Conservation (phyloP, 1,140 invertebrate genomes). For the Saxidomus purpurata region DNA sequence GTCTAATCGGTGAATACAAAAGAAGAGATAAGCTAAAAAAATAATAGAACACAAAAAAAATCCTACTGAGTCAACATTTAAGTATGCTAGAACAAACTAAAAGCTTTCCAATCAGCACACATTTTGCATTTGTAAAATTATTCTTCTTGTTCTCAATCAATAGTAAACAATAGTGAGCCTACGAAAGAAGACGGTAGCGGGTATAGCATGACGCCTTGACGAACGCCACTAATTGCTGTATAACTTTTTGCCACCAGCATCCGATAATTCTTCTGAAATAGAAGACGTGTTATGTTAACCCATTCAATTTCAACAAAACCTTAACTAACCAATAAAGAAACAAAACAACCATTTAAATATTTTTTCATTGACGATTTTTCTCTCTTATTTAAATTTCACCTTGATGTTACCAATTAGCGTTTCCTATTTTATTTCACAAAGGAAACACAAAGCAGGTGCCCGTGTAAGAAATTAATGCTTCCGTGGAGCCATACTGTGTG, state of each 20-base stretch:
- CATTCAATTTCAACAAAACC: conserved; percentile 36
- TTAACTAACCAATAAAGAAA: conserved; percentile 61
- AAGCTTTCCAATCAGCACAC: neutral
- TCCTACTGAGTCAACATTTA: neutral
- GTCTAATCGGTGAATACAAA: neutral
- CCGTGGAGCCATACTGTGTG: conserved; percentile 31
- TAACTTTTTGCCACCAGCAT: conserved; percentile 43
- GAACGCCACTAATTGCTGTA: conserved; percentile 46
- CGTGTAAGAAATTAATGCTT: conserved; percentile 61
- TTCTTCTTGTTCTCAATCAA: conserved; percentile 1
- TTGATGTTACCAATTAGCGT: conserved; percentile 63
- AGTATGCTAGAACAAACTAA: no score
- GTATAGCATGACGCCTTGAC: conserved; percentile 23
- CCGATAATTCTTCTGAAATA: conserved; percentile 28
- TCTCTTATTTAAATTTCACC: conserved; percentile 19
- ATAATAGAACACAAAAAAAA: neutral
- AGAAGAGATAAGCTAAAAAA: no score
- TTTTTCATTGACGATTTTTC: conserved; percentile 57
- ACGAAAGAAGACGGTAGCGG: conserved; percentile 21
- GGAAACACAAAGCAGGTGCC: conserved; percentile 46
- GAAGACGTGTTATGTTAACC: conserved; percentile 55
- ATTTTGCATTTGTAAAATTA: conserved; percentile 2
- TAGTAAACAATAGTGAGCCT: neutral
- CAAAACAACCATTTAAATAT: conserved; percentile 47
- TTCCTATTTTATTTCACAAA: conserved; percentile 56